Evolutionary conservation across 2,797 vertebrate genomes (phyloP).

Genomic region (Galaxias olidus): DNA sequence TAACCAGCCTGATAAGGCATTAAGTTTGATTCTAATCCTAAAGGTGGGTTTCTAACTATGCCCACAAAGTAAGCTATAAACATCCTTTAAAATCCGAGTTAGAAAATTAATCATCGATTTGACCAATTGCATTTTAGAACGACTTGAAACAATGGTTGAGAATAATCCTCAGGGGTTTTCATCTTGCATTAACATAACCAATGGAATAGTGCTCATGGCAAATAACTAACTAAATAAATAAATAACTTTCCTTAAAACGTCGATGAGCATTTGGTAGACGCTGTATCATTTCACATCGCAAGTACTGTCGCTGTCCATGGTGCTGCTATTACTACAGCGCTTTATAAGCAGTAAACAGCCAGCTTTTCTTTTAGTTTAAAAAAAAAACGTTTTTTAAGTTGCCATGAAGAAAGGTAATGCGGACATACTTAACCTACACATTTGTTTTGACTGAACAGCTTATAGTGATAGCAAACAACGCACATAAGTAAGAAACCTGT

Average conservation of each 20-base stretch:
- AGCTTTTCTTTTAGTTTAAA: not conserved
- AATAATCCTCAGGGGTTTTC: not conserved
- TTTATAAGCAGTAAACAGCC: not conserved
- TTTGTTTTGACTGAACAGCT: too few species aligned
- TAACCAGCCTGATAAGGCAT: too few species aligned
- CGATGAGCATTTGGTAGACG: conserved; percentile 1
- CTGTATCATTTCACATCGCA: not conserved
- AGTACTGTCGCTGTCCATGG: conserved; percentile 68
- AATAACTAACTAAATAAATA: conserved; percentile 19
- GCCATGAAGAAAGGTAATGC: too few species aligned
- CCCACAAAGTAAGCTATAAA: too few species aligned
- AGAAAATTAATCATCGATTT: not conserved
- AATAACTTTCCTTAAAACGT: conserved; percentile 27
- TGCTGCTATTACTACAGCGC: conserved; percentile 38
- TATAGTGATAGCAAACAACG: too few species aligned
- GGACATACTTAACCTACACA: too few species aligned
- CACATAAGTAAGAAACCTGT: too few species aligned
- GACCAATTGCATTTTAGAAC: conserved; percentile 7
- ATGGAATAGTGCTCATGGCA: conserved; percentile 19
- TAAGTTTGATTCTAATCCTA: too few species aligned
- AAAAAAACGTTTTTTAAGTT: too few species aligned
- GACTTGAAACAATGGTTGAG: conserved; percentile 1
- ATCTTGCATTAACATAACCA: conserved; percentile 24
- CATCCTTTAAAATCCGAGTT: too few species aligned
- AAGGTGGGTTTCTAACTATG: too few species aligned